Evolutionary conservation across 2,113 vertebrate species (phyloP), one percentile per base, ranked within the genome.

Genomic region (Ophthalmotilapia sp.): DNA sequence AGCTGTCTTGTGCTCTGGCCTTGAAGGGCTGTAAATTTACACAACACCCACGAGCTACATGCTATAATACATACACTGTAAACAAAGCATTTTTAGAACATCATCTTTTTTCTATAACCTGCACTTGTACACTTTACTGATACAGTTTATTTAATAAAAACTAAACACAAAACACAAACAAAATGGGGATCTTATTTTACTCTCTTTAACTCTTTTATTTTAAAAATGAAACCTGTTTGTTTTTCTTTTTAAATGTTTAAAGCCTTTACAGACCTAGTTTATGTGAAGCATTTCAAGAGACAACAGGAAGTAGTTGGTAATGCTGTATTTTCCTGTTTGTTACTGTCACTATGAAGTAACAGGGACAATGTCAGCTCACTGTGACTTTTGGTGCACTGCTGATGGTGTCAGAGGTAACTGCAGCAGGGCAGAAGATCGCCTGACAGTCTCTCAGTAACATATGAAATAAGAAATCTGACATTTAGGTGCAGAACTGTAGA

Each of bases 271-370:
- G 38, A 19, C 45, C 13, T 26, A n/a, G 26, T 49, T 42, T 26
- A 49, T 7, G 15, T 31, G 55, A 9, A 56, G 68, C 40, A 56
- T 55, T 80, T 56, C 23, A 6, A 26, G 10, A 81, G 14, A 26
- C 23, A 79, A 51, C 73, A 38, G 40, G 42, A 62, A 49, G 26
- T 81, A 23, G 40, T 7, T 29, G 49, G 54, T 31, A 29, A 19
- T 21, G 36, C 11, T 75, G 17, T 58, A 23, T 42, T 68, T 85
- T 80, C 56, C 77, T 85, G 75, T 85, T 85, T 85, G 36, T 29
- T 6, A 3, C 54, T 12, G 12, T 80, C 51, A 31, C 75, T 54
- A 51, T 17, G 36, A 42, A 21, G 47, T 40, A 49, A 54, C 31
- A 79, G 9, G 73, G n/a, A 62, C 6, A 36, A 5, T 12, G 29